Base-by-base conservation (phyloP, 1,140 invertebrate species). In the Drusus annulatus region DNA sequence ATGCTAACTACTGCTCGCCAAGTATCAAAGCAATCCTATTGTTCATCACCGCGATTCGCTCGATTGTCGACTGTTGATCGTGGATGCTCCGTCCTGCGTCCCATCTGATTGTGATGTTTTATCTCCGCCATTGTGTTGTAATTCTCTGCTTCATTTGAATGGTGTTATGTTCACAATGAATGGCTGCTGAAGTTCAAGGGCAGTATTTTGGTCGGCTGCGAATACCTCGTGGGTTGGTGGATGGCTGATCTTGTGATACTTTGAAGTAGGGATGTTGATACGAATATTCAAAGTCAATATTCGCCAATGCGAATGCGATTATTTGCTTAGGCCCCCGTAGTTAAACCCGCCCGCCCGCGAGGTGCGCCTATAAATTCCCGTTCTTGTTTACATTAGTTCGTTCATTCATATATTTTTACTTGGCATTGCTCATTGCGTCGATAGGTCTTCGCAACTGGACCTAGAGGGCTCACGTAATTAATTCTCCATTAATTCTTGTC, bases 71-170 rank as follows among this genome's bases (percentile, higher is more conserved):
- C 36, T 45, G 8, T 45, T 51, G 51, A 50, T 71, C 54, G 68
- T 71, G 51, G 68, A 71, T 54, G 68, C 52, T 71, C 52, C 68
- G 50, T n/a, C 25, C 68, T 54, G 51, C 21, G 68, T n/a, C 25
- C 68, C 45, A 52, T 51, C 52, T 71, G 21, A 71, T 71, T 50
- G 68, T 71, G 68, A 71, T 71, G 45, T 25, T 71, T 71, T 71
- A 71, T 71, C 52, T 71, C 25, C 10, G 15, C 68, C 68, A 71
- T 71, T 71, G 68, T 71, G 68, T 54, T 71, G 68, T 71, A 71
- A 54, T 71, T 17, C 50, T 51, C 68, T 52, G 68, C 50, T 51
- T 71, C 45, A 71, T 71, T 71, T 71, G 68, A 71, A 71, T 71
- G 50, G 68, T 71, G 54, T 45, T 31, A 31, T 65, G 62, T 28